Conservation (phyloP, 2,888 invertebrate species). For the Encarsia formosa region DNA sequence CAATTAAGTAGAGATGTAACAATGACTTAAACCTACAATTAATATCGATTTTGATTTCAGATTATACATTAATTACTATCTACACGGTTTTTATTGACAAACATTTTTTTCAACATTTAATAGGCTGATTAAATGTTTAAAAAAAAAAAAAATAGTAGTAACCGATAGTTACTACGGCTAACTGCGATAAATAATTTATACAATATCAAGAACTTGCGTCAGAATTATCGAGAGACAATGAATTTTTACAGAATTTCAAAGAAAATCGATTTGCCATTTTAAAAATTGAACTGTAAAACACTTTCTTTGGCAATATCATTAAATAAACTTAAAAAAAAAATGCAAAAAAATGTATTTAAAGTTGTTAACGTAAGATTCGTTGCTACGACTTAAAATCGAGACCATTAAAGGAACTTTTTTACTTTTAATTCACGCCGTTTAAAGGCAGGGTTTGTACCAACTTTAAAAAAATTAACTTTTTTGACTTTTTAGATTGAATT, state of each 20-base stretch:
- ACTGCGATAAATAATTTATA: constrained; percentile 1
- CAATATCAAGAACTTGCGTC: background rate
- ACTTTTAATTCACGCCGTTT: too few species aligned
- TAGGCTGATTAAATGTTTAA: constrained; percentile 5
- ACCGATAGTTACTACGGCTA: background rate
- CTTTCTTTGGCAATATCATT: constrained; percentile 17
- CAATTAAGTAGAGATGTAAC: constrained; percentile 21
- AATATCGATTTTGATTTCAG: constrained; percentile 26
- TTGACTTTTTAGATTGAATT: background rate
- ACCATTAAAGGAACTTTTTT: constrained; percentile 26
- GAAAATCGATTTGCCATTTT: constrained; percentile 15
- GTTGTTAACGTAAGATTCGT: constrained; percentile 7
- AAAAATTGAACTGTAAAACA: constrained; percentile 17
- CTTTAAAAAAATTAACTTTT: too few species aligned
- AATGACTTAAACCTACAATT: constrained; percentile 22
- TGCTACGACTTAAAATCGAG: constrained; percentile 19
- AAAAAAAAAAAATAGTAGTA: constrained; percentile 1
- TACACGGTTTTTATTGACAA: constrained; percentile 6
- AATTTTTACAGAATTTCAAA: constrained; percentile 15
- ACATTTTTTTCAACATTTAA: constrained; percentile 9
- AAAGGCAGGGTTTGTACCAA: constrained; percentile 14
- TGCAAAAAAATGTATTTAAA: background rate
- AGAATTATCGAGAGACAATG: constrained; percentile 1
- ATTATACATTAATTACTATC: constrained; percentile 15
- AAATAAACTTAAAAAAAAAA: constrained; percentile 19